These are phyloP conservation scores for Miltochrista miniata DNA, from an alignment of 2,888 invertebrate species.

Conservation along the genomic window DNA sequence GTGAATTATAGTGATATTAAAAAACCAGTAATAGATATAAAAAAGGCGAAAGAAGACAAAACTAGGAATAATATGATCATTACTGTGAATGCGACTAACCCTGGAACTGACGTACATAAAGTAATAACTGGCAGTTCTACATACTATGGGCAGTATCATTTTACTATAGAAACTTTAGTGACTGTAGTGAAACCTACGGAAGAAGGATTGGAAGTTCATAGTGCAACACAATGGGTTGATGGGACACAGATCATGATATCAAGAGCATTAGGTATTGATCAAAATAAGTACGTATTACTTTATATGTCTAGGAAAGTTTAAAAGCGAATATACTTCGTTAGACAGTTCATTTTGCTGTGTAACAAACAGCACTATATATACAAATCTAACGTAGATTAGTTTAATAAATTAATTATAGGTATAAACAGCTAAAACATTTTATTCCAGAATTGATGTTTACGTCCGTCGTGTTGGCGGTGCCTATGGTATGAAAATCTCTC, in stretches of 20 bases:
- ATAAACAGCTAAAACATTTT: not conserved
- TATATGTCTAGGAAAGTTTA: not conserved
- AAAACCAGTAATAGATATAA: slow-evolving; percentile 51
- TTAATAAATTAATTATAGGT: too few relatives aligned
- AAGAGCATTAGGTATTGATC: slow-evolving; percentile 77
- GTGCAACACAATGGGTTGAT: slow-evolving; percentile 85
- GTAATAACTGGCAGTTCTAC: slow-evolving; percentile 75
- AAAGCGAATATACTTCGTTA: too few relatives aligned
- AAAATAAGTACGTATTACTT: slow-evolving; percentile 75
- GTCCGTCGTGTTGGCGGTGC: slow-evolving; percentile 56
- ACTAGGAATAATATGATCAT: slow-evolving; percentile 33
- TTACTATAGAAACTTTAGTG: slow-evolving; percentile 87
- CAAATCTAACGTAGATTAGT: too few relatives aligned
- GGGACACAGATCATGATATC: slow-evolving; percentile 80
- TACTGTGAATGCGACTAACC: slow-evolving; percentile 43
- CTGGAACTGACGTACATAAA: slow-evolving; percentile 62
- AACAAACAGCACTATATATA: too few relatives aligned
- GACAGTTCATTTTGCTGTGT: too few relatives aligned
- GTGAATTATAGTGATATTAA: slow-evolving; percentile 74
- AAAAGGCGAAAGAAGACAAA: slow-evolving; percentile 40
- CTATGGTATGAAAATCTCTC: slow-evolving; percentile 89
- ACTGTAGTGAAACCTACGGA: slow-evolving; percentile 86
- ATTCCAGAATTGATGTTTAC: slow-evolving; percentile 85
- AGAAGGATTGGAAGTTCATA: slow-evolving; percentile 86
- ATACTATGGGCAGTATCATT: slow-evolving; percentile 87